These are phyloP conservation scores for Heliconius congener DNA, from an alignment of 1,140 invertebrate species.

Conservation along the genomic window DNA sequence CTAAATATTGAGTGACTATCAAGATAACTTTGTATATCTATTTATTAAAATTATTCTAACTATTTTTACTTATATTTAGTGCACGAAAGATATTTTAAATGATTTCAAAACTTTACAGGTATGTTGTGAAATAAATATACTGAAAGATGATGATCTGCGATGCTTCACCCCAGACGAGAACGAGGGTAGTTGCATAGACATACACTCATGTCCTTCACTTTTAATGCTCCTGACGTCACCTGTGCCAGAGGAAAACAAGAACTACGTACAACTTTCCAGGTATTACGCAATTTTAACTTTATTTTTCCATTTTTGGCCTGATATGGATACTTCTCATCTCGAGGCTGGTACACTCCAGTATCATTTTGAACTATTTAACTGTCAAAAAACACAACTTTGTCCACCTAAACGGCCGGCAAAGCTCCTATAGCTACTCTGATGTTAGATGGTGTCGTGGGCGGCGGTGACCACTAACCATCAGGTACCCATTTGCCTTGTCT, in stretches of 20 bases:
- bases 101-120: conserved; percentile 41
- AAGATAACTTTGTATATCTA: background rate
- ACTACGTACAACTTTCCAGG: conserved; percentile 45
- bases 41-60: background rate
- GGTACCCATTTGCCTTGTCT: no score
- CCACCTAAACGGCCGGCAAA: no score
- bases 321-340: no score
- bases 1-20: background rate
- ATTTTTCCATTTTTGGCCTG: no score
- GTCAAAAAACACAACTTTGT: no score
- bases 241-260: conserved; percentile 26
- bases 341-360: no score
- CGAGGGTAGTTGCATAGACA: conserved; percentile 39
- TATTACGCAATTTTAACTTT: conserved; percentile 8
- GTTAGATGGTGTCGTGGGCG: no score
- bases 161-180: conserved; percentile 46
- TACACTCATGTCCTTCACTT: conserved; percentile 42
- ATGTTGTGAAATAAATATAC: conserved; percentile 40
- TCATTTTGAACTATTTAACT: no score
- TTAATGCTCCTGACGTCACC: conserved; percentile 31
- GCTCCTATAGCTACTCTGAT: no score
- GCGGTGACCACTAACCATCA: no score
- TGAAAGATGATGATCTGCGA: background rate
- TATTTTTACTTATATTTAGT: background rate
- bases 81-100: background rate